These are phyloP conservation scores for Ophioderma brevispina DNA, from an alignment of 35 echinoderm and acorn worm species.

Conservation along the genomic window DNA sequence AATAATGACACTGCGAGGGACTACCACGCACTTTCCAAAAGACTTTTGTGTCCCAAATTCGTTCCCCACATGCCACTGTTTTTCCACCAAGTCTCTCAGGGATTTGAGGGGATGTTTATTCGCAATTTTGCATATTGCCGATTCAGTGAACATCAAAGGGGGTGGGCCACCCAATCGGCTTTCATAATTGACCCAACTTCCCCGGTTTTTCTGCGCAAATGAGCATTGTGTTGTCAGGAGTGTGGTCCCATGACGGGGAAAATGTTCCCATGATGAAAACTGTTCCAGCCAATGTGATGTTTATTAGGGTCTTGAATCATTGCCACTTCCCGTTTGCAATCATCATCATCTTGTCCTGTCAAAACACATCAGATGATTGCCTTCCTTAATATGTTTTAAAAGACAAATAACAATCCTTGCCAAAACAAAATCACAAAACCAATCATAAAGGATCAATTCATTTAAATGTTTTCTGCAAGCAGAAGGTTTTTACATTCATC, in stretches of 20 bases:
- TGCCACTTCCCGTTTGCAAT: too few species aligned
- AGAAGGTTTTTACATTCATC: background rate
- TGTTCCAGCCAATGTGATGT: too few species aligned
- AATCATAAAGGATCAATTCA: background rate
- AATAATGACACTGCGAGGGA: background rate
- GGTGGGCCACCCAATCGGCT: background rate
- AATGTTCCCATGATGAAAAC: too few species aligned
- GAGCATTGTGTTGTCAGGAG: background rate
- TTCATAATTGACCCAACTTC: too few species aligned
- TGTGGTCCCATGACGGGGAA: too few species aligned
- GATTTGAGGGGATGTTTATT: background rate
- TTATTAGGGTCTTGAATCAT: too few species aligned
- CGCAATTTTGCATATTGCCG: background rate
- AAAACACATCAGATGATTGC: too few species aligned
- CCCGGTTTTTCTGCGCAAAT: background rate
- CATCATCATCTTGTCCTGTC: too few species aligned
- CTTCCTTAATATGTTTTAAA: too few species aligned
- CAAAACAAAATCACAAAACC: too few species aligned
- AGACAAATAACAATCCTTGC: too few species aligned
- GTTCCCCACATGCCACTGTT: background rate
- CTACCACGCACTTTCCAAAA: background rate
- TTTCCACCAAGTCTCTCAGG: background rate
- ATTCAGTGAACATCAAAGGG: background rate
- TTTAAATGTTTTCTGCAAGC: background rate
- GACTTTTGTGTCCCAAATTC: too few species aligned